Percentiles rank a stretch among this genome's conserved stretches.
Evolutionary conservation across 2,888 invertebrate species (phyloP).

Genomic region (Phyllotreta cruciferae): DNA sequence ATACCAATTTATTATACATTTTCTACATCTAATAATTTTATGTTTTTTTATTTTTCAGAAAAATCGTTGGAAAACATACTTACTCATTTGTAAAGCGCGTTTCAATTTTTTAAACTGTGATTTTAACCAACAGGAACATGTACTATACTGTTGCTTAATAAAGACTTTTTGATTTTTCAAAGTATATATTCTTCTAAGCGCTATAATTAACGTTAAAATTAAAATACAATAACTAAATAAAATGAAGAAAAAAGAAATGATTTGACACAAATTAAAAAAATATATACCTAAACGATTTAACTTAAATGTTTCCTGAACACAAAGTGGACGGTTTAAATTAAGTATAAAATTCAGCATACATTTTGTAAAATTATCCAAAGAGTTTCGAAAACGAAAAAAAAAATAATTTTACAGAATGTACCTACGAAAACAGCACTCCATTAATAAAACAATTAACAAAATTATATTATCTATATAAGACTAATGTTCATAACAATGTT

Average conservation of each 20-base stretch:
- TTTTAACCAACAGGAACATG: slow-evolving; percentile 10
- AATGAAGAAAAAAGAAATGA: slow-evolving; percentile 18
- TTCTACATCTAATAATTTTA: neutral
- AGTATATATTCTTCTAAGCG: slow-evolving; percentile 29
- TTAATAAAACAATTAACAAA: slow-evolving; percentile 16
- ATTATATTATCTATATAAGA: slow-evolving; percentile 12
- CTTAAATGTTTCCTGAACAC: slow-evolving; percentile 29
- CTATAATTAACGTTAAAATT: slow-evolving; percentile 20
- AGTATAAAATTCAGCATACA: slow-evolving; percentile 20
- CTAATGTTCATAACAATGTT: slow-evolving; percentile 9
- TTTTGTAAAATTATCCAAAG: slow-evolving; percentile 13
- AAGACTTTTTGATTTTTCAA: slow-evolving; percentile 2
- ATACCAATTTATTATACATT: neutral
- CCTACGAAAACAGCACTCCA: slow-evolving; percentile 4
- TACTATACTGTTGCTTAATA: slow-evolving; percentile 1
- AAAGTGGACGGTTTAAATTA: slow-evolving; percentile 34
- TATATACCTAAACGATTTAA: slow-evolving; percentile 16
- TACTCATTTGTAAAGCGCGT: slow-evolving; percentile 6
- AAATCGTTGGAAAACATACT: slow-evolving; percentile 21
- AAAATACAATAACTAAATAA: slow-evolving; percentile 17
- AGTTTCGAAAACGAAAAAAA: slow-evolving; percentile 7
- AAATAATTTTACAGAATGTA: slow-evolving; percentile 16
- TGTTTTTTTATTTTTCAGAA: slow-evolving; percentile 22
- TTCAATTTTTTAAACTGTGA: slow-evolving; percentile 22
- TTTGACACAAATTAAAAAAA: slow-evolving; percentile 21